Evolutionary conservation across 2,113 vertebrate species (phyloP).

Genomic region (Herpetotheres cachinnans): DNA sequence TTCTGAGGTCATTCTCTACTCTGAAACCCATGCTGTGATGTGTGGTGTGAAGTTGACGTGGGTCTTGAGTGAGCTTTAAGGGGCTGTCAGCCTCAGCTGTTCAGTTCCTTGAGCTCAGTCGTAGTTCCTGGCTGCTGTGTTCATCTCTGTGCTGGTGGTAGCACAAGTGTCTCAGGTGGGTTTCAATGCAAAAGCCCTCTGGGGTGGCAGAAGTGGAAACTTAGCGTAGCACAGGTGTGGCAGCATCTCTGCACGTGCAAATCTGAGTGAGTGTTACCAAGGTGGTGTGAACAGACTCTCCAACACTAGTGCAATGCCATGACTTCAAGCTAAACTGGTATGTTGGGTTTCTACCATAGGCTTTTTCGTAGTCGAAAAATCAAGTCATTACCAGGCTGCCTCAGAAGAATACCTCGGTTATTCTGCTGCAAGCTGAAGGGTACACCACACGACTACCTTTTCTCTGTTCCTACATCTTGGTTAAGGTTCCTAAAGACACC

Average conservation of each 20-base stretch:
- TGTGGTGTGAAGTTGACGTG: accelerated
- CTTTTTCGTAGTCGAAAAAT: too few species aligned
- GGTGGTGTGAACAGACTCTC: neutral
- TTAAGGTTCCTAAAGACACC: neutral
- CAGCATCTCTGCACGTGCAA: neutral
- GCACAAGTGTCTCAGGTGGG: too few species aligned
- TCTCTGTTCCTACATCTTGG: too few species aligned
- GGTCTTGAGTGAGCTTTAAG: accelerated
- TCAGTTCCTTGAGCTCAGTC: neutral
- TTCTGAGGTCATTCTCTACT: neutral
- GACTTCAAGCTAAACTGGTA: neutral
- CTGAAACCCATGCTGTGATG: accelerated
- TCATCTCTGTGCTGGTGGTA: accelerated
- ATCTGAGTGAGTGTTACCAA: neutral
- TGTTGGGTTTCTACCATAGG: neutral
- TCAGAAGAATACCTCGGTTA: neutral
- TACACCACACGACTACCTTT: neutral
- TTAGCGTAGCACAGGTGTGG: accelerated
- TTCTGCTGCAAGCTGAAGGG: neutral
- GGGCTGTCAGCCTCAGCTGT: neutral
- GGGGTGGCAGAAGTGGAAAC: neutral
- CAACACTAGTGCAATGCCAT: too few species aligned
- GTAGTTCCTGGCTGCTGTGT: neutral
- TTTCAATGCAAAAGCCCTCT: neutral
- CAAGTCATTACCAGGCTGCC: neutral